Evolutionary conservation across 1,140 invertebrate species (phyloP).

Genomic region (Trichonephila clavata): DNA sequence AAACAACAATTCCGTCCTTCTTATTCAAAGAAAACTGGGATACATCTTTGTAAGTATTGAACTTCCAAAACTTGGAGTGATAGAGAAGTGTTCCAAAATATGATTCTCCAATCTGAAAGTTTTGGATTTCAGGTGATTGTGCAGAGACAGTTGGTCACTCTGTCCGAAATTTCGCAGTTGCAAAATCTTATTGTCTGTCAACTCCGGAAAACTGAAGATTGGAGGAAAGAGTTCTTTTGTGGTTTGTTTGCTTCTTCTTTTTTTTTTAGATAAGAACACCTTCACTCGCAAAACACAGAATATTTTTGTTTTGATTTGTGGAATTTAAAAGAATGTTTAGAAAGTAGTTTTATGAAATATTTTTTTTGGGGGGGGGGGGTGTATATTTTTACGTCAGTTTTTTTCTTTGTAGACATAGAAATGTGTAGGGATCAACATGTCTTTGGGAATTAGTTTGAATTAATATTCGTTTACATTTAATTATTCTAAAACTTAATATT

Average conservation of each 20-base stretch:
- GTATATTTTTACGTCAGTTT: background rate
- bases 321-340: background rate
- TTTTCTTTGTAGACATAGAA: background rate
- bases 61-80: background rate
- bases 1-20: too few relatives aligned
- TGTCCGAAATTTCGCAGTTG: conserved; percentile 14
- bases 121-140: conserved; percentile 32
- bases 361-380: background rate
- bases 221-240: background rate
- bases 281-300: too few relatives aligned
- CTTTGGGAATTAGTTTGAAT: too few relatives aligned
- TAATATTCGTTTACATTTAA: too few relatives aligned
- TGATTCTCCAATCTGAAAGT: background rate
- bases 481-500: too few relatives aligned
- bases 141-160: background rate
- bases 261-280: background rate
- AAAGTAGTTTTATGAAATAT: background rate
- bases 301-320: background rate
- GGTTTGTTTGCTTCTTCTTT: conserved; percentile 27
- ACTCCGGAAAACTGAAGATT: conserved; percentile 21
- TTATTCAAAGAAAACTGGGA: too few relatives aligned
- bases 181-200: background rate
- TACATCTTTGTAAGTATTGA: too few relatives aligned
- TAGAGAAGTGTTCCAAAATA: background rate
- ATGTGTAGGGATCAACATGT: too few relatives aligned